Evolutionary conservation across 1,140 invertebrate genomes (phyloP), one percentile per base, ranked within the genome.

Genomic region (Polypedilum pembai): DNA sequence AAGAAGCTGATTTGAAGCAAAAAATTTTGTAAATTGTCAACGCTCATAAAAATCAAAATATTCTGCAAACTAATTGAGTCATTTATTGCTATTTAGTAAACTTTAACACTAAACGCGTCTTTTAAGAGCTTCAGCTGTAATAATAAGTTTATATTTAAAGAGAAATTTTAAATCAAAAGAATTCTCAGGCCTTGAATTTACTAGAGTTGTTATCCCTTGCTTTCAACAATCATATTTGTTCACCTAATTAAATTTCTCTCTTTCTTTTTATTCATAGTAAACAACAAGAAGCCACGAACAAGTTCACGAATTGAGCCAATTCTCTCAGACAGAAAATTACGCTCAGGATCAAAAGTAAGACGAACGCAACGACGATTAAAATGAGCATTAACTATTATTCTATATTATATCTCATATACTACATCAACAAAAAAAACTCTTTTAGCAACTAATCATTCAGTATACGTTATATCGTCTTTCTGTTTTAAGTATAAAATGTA

Each of bases 311-410:
- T 20, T 12, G 65, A 69, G 65, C 65, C 65, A 20, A 69, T 69
- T 69, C 17, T 21, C 65, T 69, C 65, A 8, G 65, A 69, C 18
- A 18, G 65, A 20, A 18, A 69, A 21, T 21, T 69, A 21, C 17
- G 65, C 17, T 69, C 65, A 69, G 20, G 20, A 18, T 69, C 65
- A 69, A 69, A 69, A 21, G 17, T 69, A 18, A 69, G 65, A 69
- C 65, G 65, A 69, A 69, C 65, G 65, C 17, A 18, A 7, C 17
- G 65, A 69, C 15, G 65, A 20, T 21, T 69, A 18, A 69, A 69
- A 69, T 69, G 65, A 69, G 45, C 12, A 56, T 56, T 15, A 56
- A 12, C 45, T 33, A 56, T 56, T n/a, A 56, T 56, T n/a, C n/a
- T n/a, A 56, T 15, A 56, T n/a, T 56, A 56, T 56, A n/a, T 56